These are phyloP conservation scores for Echiichthys vipera DNA, from an alignment of 2,797 vertebrate genomes.

Conservation along the genomic window DNA sequence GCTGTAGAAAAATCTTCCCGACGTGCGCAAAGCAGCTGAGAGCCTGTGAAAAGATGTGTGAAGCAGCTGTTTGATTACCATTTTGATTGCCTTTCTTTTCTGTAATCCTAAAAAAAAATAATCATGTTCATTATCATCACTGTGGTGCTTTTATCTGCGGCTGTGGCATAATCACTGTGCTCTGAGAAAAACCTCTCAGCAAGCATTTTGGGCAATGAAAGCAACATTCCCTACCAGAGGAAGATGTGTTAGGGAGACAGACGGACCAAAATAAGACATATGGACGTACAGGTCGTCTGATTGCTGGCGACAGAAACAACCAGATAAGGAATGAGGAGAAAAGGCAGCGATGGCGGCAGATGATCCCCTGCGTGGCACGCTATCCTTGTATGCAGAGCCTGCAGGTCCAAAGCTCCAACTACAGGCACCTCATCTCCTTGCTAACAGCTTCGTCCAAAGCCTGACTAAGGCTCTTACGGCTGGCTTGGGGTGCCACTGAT, in stretches of 20 bases:
- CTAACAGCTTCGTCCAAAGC: slow-evolving; percentile 64
- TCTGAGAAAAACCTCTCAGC: slow-evolving; percentile 25
- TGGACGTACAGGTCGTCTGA: slow-evolving; percentile 52
- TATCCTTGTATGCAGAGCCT: slow-evolving; percentile 45
- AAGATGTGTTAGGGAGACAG: slow-evolving; percentile 22
- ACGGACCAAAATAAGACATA: not conserved
- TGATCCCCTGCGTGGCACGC: slow-evolving; percentile 57
- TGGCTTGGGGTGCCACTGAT: slow-evolving; percentile 65
- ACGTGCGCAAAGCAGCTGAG: slow-evolving; percentile 9
- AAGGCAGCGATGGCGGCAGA: slow-evolving; percentile 41
- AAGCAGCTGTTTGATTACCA: slow-evolving; percentile 57
- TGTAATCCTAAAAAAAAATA: slow-evolving; percentile 43
- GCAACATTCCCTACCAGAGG: slow-evolving; percentile 9
- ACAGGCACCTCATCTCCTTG: slow-evolving; percentile 50
- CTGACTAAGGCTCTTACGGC: slow-evolving; percentile 74
- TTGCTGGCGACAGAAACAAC: slow-evolving; percentile 55
- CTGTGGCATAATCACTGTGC: slow-evolving; percentile 31
- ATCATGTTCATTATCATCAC: slow-evolving; percentile 38
- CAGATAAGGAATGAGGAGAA: slow-evolving; percentile 51
- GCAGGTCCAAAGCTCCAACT: slow-evolving; percentile 39
- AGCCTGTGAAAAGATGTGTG: slow-evolving; percentile 1
- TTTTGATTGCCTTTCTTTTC: slow-evolving; percentile 40
- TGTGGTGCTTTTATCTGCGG: slow-evolving; percentile 31
- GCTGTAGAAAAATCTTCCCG: slow-evolving; percentile 2
- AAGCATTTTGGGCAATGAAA: slow-evolving; percentile 32